These are phyloP conservation scores for Chrysocyon brachyurus DNA, from an alignment of 2,797 vertebrate genomes.

Conservation along the genomic window DNA sequence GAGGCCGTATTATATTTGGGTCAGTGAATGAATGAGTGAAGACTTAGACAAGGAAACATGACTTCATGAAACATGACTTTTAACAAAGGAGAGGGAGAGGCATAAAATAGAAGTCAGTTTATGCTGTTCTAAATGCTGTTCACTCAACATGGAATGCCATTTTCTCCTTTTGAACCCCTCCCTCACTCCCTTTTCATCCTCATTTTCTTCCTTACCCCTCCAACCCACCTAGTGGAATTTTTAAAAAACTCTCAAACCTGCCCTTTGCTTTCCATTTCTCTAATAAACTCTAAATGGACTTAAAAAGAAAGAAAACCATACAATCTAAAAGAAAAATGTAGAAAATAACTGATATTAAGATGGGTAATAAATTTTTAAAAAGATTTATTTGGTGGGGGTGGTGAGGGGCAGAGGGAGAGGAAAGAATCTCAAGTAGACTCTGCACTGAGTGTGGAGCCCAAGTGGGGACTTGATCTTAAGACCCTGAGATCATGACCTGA, in stretches of 20 bases:
- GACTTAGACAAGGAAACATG: background rate
- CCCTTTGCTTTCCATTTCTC: background rate
- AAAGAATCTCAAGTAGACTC: background rate
- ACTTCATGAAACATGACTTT: background rate
- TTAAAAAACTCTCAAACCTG: background rate
- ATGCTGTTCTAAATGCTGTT: background rate
- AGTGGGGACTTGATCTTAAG: background rate
- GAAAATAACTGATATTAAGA: background rate
- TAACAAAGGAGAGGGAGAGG: background rate
- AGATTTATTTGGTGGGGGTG: background rate
- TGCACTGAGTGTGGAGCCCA: background rate
- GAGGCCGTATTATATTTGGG: background rate
- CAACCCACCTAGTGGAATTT: background rate
- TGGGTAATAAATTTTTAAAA: background rate
- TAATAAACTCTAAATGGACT: slow-evolving; percentile 12
- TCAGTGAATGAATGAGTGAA: background rate
- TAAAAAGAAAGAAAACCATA: background rate
- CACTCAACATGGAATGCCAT: background rate
- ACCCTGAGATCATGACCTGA: background rate
- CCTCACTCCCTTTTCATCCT: background rate
- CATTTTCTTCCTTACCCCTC: background rate
- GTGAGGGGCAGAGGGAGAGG: background rate
- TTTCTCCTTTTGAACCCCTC: background rate
- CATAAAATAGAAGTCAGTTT: background rate
- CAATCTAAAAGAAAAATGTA: slow-evolving; percentile 27